Evolutionary conservation across 2,113 vertebrate genomes (phyloP).

Genomic region (Epinephelus cyanopodus): DNA sequence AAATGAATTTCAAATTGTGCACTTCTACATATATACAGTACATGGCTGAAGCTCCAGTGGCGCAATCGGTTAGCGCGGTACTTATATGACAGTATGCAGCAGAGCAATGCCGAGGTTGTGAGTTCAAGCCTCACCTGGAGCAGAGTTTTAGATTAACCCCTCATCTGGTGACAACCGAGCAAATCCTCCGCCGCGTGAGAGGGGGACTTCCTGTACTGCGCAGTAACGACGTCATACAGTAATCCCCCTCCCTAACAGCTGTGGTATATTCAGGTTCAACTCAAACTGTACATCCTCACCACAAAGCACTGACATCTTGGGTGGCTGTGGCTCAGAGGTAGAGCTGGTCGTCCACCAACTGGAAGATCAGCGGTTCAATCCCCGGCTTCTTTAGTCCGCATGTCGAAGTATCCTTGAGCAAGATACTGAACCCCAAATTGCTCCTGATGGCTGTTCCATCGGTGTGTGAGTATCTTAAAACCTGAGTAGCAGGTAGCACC

Average conservation of each 20-base stretch:
- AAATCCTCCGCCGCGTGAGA: background rate
- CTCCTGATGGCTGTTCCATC: too few species aligned
- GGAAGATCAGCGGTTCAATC: too few species aligned
- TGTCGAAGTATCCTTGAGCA: too few species aligned
- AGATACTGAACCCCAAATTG: too few species aligned
- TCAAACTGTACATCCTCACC: background rate
- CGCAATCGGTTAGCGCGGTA: conserved; percentile 99
- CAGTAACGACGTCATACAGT: background rate
- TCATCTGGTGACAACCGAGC: background rate
- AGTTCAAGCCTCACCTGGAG: conserved; percentile 99
- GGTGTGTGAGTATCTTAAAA: too few species aligned
- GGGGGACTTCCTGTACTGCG: background rate
- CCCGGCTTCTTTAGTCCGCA: too few species aligned
- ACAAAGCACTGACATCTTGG: too few species aligned
- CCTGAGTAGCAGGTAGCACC: too few species aligned
- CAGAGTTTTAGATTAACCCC: conserved; percentile 77
- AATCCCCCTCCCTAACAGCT: background rate
- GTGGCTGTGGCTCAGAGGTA: too few species aligned
- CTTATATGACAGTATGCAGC: conserved; percentile 95
- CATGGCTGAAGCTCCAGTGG: conserved; percentile 90
- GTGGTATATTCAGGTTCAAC: background rate
- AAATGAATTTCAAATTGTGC: too few species aligned
- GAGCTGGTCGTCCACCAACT: too few species aligned
- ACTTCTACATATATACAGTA: too few species aligned
- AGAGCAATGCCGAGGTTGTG: conserved; percentile 98